Evolutionary conservation across 2,888 invertebrate species (phyloP), one percentile per base, ranked within the genome.

Genomic region (Girardia tigrina): DNA sequence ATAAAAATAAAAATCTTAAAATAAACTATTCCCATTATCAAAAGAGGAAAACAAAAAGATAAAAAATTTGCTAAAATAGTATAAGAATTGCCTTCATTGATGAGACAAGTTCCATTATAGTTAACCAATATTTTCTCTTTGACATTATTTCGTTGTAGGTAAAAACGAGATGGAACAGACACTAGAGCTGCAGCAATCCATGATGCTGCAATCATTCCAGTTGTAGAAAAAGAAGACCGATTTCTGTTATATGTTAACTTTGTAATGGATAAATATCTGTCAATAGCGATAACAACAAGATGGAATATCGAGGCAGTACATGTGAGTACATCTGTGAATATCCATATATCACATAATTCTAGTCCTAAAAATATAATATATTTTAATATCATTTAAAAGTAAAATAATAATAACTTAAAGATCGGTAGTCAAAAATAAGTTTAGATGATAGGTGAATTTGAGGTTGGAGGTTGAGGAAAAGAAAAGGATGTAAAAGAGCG

Each of bases 181-280:
- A 98, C 92, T 78, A 92, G 89, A 76, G 94, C 87, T 0, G 95
- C 91, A 72, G 93, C 90, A 73, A 89, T 88, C 98, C 97, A 98
- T 70, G 94, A 91, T 75, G 91, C 86, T 79, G 90, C 88, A 79
- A 97, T 92, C 91, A 95, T 91, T 78, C 89, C 88, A 80, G 91
- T 90, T 82, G 95, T 84, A 56, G 81, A 81, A 73, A 79, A 88
- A 80, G 91, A 90, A 82, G 91, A 93, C 79, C 94, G 88, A 78
- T 91, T 89, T 86, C 93, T 91, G 81, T 93, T 92, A 86, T 95
- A 95, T 87, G 94, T 92, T 78, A 95, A 90, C 84, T 92, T 89
- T 77, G 97, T 97, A 81, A 98, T 94, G 76, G 94, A 94, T 95
- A 95, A 97, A 86, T 93, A 98, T 77, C 93, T 89, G 87, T 97